Evolutionary conservation across 1,140 invertebrate species (phyloP), one percentile per base, ranked within the genome.

Genomic region (Bombus terrestris): DNA sequence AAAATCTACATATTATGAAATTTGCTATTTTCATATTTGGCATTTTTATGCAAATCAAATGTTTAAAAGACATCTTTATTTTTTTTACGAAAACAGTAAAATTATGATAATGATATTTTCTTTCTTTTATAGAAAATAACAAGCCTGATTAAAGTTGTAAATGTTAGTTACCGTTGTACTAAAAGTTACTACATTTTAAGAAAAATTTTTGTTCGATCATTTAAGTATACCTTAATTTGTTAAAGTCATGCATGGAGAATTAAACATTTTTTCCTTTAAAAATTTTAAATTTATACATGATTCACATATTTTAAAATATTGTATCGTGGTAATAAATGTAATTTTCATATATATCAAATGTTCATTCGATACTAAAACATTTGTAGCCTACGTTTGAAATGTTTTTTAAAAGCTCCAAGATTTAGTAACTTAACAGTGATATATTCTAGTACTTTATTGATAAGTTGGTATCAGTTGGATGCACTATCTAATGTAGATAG

Each of bases 401-500:
- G 22, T 53, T 53, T 53, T 53, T 22, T 22, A 22, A 22, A 53
- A 22, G 47, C 18, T 5, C 5, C 8, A 41, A 18, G 22, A 62
- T 80, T 69, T 53, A 39, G 78, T 69, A 37, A 69, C 41, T 69
- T 25, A 2, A 6, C 5, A 35, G 9, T 68, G 12, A 62, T 62
- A 2, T 43, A 37, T 43, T 39, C 32, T 69, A 53, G 64, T 80
- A 37, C 0, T 32, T 39, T 62, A 41, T 25, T 22, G 57, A 69
- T 32, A 28, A 80, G 47, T 69, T 69, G 64, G 78, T 15, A 69
- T 39, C 69, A 47, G n/a, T 53, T n/a, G 3, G 25, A 79, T 47
- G 6, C 9, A 79, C 28, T 62, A 62, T 62, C 28, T n/a, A 62
- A 62, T 62, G 5, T 28, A 68, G 28, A 4, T 13, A 47, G 28